Evolutionary conservation across 2,888 invertebrate genomes (phyloP), one percentile per base, ranked within the genome.

Genomic region (Rhaphigaster nebulosa): DNA sequence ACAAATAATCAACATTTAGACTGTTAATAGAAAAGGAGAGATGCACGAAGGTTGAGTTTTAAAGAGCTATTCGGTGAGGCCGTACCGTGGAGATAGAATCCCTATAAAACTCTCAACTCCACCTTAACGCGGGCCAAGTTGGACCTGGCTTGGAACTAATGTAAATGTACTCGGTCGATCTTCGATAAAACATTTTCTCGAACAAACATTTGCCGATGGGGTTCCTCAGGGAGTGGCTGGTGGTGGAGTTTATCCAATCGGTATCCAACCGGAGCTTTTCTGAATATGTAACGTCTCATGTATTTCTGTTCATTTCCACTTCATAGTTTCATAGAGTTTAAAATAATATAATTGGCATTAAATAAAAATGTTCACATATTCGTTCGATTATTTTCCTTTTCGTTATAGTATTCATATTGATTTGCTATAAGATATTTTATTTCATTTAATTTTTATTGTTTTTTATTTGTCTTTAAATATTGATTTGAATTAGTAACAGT

Each of bases 21-120:
- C 29, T 15, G 15, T 60, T n/a, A n/a, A 60, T 60, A 18, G 65
- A 65, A 65, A 29, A 34, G 29, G 5, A 15, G 4, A 29, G 29
- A 65, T 34, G 5, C 1, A 65, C 10, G 65, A 29, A 18, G 0
- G 65, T 34, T 29, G 13, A 65, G 65, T 65, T 65, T 34, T 15
- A 65, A 65, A 65, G 65, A 65, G 65, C 29, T 18, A 15, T 65
- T 15, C 18, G 29, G 29, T 15, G 29, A 34, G 65, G 65, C 29
- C 65, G 60, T 65, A 65, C n/a, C 0, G 60, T 29, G 60, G n/a
- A 10, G n/a, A 65, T 65, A 65, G 65, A 34, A 34, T 29, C 65
- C 18, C 65, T 29, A 65, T 65, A 80, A 80, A 80, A 80, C 80
- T 80, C 80, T 26, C 80, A 80, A 45, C 80, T 65, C 65, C 34